Evolutionary conservation across 2,888 invertebrate genomes (phyloP).

Genomic region (Rhimphoctona megacephalus): DNA sequence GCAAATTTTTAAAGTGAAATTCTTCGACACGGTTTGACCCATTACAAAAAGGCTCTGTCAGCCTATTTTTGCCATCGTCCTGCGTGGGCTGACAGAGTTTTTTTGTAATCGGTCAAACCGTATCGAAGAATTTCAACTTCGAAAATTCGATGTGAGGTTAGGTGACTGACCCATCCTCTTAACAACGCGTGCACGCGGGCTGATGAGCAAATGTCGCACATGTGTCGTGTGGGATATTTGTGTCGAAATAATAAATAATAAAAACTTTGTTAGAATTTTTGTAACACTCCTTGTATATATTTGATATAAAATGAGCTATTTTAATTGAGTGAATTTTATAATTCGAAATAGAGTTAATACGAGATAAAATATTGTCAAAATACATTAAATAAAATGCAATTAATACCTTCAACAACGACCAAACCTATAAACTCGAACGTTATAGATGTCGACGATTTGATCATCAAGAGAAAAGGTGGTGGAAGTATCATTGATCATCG

Average conservation of each 20-base stretch:
- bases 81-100: too few species aligned
- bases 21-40: too few species aligned
- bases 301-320: neutral
- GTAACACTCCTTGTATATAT: neutral
- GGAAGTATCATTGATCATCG: slow-evolving; percentile 87
- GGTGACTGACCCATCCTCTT: too few species aligned
- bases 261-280: neutral
- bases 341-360: neutral
- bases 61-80: too few species aligned
- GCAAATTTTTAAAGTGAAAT: too few species aligned
- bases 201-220: neutral
- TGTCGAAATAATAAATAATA: neutral
- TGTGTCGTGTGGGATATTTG: neutral
- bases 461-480: slow-evolving; percentile 87
- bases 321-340: neutral
- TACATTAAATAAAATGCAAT: slow-evolving; percentile 54
- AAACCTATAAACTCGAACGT: slow-evolving; percentile 64
- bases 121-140: too few species aligned
- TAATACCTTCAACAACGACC: slow-evolving; percentile 48
- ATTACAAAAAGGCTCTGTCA: too few species aligned
- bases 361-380: neutral
- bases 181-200: slow-evolving; percentile 10
- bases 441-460: slow-evolving; percentile 81
- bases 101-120: too few species aligned
- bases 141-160: too few species aligned